A percentile compares a stretch with the other conserved stretches of the same genome.
These are phyloP conservation scores for Champsocephalus gunnari DNA, from an alignment of 2,797 vertebrate species.

Conservation along the genomic window DNA sequence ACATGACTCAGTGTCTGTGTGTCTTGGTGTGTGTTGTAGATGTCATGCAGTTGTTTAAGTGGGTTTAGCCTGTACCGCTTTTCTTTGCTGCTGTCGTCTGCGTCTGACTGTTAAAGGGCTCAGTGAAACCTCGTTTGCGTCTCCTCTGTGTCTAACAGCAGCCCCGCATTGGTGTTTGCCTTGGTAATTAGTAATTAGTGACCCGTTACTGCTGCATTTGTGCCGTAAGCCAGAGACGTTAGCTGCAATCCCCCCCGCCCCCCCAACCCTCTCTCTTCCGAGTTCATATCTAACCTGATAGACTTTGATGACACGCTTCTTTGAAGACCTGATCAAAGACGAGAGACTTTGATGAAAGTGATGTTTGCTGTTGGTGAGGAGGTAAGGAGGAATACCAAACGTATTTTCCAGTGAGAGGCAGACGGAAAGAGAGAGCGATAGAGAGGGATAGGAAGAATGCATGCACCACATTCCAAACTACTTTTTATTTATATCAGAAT, in stretches of 20 bases:
- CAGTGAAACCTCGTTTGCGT: conserved; percentile 32
- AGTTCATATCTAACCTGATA: conserved; percentile 82
- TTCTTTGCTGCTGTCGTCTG: conserved; percentile 9
- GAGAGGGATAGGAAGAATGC: neutral
- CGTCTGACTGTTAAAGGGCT: conserved; percentile 31
- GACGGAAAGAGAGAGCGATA: conserved; percentile 36
- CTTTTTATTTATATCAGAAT: neutral
- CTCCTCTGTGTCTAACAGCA: conserved; percentile 23
- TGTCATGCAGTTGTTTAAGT: conserved; percentile 14
- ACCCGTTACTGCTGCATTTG: conserved; percentile 66
- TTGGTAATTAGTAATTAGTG: conserved; percentile 80
- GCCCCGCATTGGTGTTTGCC: conserved; percentile 32
- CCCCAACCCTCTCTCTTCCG: conserved; percentile 41
- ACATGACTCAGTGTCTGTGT: conserved; percentile 10
- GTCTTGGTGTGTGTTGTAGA: conserved; percentile 4
- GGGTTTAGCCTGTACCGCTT: conserved; percentile 23
- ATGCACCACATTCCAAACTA: neutral
- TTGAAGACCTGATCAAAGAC: conserved; percentile 88
- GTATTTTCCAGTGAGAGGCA: conserved; percentile 41
- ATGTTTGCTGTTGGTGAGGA: conserved; percentile 81
- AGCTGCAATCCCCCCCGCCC: conserved; percentile 42
- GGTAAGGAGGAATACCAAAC: conserved; percentile 78
- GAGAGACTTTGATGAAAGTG: conserved; percentile 80
- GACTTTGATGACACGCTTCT: conserved; percentile 85
- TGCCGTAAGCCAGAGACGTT: conserved; percentile 61